Evolutionary conservation across 2,113 vertebrate species (phyloP).

Genomic region (Serilophus lunatus): DNA sequence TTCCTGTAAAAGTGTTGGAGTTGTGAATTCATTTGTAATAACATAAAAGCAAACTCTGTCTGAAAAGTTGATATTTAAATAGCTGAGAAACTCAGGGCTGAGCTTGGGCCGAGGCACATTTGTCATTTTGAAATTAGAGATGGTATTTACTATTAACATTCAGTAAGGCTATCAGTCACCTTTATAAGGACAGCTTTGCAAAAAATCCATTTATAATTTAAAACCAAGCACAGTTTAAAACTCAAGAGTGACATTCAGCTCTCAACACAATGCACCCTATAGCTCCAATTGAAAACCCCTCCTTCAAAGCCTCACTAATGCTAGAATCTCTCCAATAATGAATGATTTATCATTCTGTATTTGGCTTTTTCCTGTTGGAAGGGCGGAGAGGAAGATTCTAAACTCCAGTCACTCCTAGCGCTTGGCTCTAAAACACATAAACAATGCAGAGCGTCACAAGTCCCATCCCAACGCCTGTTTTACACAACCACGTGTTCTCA

Average conservation of each 20-base stretch:
- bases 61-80: background rate
- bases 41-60: background rate
- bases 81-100: background rate
- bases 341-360: background rate
- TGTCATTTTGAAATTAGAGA: background rate
- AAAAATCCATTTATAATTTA: background rate
- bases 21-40: background rate
- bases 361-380: conserved; percentile 14
- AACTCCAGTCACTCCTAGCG: background rate
- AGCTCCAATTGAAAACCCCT: background rate
- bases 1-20: background rate
- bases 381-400: background rate
- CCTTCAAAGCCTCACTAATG: background rate
- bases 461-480: background rate
- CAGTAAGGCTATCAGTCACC: background rate
- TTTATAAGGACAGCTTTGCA: background rate
- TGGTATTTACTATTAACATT: background rate
- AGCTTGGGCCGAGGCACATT: background rate
- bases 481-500: background rate
- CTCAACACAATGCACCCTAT: accelerated
- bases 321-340: background rate
- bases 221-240: background rate
- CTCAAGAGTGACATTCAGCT: background rate
- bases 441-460: background rate
- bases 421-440: background rate